Percentiles rank a stretch among this genome's conserved stretches.
Conservation (phyloP, 2,797 vertebrate species). For the Salarias fasciatus region DNA sequence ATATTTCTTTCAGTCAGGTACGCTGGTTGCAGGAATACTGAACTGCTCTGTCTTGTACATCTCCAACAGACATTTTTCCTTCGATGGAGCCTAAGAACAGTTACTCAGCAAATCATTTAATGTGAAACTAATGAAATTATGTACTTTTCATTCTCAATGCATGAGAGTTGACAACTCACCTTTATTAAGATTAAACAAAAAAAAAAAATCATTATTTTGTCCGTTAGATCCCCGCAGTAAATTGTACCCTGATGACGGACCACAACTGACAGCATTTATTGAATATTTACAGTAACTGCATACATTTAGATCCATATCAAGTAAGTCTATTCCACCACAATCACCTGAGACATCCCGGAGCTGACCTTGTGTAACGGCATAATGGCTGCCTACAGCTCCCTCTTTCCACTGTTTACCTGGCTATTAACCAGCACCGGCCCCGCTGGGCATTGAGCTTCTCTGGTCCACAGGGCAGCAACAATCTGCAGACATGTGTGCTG, state of each 20-base stretch:
- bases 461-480: slow-evolving; percentile 36
- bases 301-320: slow-evolving; percentile 5
- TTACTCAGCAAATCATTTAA: too few species aligned
- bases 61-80: too few species aligned
- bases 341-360: slow-evolving; percentile 8
- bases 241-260: neutral
- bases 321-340: slow-evolving; percentile 4
- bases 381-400: slow-evolving; percentile 18
- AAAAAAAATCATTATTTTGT: too few species aligned
- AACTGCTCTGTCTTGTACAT: too few species aligned
- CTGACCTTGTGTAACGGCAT: slow-evolving; percentile 24
- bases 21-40: too few species aligned
- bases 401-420: slow-evolving; percentile 24
- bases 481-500: slow-evolving; percentile 41
- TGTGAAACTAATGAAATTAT: too few species aligned
- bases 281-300: neutral
- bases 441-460: slow-evolving; percentile 35
- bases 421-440: slow-evolving; percentile 37
- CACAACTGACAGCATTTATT: neutral
- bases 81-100: too few species aligned
- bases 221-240: too few species aligned
- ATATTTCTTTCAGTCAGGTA: too few species aligned
- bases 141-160: too few species aligned
- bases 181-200: too few species aligned
- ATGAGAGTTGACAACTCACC: too few species aligned